These are phyloP conservation scores for Nettapus auritus DNA, from an alignment of 2,113 vertebrate species.

Conservation along the genomic window DNA sequence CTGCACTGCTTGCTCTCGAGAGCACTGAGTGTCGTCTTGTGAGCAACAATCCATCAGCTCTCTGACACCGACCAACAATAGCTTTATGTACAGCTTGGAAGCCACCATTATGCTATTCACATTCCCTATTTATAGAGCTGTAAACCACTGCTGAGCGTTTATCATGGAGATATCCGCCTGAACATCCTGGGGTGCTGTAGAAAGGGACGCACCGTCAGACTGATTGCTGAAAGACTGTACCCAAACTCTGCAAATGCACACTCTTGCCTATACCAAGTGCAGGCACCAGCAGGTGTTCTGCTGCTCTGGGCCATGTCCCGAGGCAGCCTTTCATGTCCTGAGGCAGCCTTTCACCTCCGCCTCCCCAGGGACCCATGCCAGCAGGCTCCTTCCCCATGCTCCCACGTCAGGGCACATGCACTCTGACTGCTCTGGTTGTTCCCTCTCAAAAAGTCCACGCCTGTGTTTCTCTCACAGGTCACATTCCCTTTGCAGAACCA, in stretches of 20 bases:
- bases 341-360: accelerated
- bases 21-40: neutral
- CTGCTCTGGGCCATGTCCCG: accelerated
- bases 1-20: neutral
- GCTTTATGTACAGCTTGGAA: neutral
- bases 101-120: neutral
- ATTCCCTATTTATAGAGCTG: accelerated
- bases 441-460: neutral
- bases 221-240: neutral
- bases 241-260: neutral
- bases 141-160: neutral
- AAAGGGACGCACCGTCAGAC: neutral
- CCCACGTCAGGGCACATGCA: accelerated
- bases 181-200: neutral
- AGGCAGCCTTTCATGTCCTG: accelerated
- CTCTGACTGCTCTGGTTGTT: neutral
- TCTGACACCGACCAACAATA: neutral
- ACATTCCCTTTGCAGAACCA: neutral
- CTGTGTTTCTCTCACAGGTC: neutral
- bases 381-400: accelerated
- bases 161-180: neutral
- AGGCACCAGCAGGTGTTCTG: accelerated
- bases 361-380: accelerated
- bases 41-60: neutral
- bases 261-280: accelerated